A percentile compares a stretch with the other conserved stretches of the same genome.
Conservation (phyloP, 2,888 invertebrate genomes). For the Lobophora halterata region DNA sequence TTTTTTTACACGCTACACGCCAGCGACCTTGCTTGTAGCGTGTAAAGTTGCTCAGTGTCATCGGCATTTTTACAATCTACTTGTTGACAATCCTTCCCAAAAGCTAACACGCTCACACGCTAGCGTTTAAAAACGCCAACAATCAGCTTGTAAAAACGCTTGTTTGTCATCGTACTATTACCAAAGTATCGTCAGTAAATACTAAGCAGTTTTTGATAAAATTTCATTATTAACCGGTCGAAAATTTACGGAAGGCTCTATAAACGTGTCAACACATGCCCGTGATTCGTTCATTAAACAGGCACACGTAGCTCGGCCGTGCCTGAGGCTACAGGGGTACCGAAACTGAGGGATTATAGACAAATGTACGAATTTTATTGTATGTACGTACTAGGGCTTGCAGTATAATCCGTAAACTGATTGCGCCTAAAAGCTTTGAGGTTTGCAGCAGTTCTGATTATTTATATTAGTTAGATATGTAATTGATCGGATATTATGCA, state of each 20-base stretch:
- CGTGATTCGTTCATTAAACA: constrained; percentile 42
- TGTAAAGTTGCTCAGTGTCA: too few species aligned
- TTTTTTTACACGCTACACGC: too few species aligned
- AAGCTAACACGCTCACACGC: too few species aligned
- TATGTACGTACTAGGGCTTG: constrained; percentile 1
- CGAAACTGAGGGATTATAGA: constrained; percentile 39
- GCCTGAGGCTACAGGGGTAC: constrained; percentile 28
- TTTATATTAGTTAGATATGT: too few species aligned
- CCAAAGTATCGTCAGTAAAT: not conserved
- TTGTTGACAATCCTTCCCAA: too few species aligned
- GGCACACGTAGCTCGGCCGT: constrained; percentile 30
- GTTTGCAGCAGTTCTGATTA: constrained; percentile 5
- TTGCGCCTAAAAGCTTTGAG: not conserved
- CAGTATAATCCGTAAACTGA: not conserved
- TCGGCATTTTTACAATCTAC: too few species aligned
- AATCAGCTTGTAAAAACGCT: too few species aligned
- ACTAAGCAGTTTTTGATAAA: too few species aligned
- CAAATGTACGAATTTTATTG: constrained; percentile 29
- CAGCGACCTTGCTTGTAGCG: too few species aligned
- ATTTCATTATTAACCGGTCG: constrained; percentile 6
- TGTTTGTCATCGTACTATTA: too few species aligned
- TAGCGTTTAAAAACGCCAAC: too few species aligned
- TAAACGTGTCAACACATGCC: constrained; percentile 27
- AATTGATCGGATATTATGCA: too few species aligned
- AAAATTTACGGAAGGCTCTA: constrained; percentile 17